Conservation (phyloP, 2,797 vertebrate genomes). For the Tragelaphus eurycerus region DNA sequence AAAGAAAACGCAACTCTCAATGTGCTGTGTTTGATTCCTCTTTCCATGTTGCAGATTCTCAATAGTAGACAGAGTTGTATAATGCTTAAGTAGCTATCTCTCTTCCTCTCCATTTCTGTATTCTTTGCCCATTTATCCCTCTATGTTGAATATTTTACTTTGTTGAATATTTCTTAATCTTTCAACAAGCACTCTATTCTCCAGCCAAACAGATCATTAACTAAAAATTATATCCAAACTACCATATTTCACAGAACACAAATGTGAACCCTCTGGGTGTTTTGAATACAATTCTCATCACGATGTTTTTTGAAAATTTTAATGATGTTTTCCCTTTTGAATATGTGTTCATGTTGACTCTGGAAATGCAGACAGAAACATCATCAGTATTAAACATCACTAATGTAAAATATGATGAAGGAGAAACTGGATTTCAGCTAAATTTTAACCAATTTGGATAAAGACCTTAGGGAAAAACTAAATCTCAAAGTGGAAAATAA, state of each 20-base stretch:
- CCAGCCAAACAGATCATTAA: not conserved
- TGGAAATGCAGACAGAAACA: not conserved
- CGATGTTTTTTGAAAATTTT: not conserved
- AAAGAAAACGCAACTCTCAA: not conserved
- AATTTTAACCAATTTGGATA: not conserved
- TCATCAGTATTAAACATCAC: not conserved
- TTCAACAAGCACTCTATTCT: not conserved
- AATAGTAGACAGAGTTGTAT: accelerated
- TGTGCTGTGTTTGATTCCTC: not conserved
- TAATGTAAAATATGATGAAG: not conserved
- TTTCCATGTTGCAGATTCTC: accelerated
- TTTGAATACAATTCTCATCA: too few species aligned
- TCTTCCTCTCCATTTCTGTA: accelerated
- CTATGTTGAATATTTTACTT: not conserved
- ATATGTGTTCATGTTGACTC: not conserved
- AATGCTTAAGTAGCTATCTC: not conserved
- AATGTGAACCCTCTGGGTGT: not conserved
- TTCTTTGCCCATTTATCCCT: not conserved
- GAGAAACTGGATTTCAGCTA: not conserved
- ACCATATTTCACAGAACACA: not conserved
- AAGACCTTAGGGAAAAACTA: not conserved
- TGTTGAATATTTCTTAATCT: not conserved
- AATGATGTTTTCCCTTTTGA: not conserved
- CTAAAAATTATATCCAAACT: not conserved
- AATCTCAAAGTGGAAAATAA: not conserved